These are phyloP conservation scores for Microcebus tavaratra DNA, from an alignment of 2,113 vertebrate genomes.

Conservation along the genomic window DNA sequence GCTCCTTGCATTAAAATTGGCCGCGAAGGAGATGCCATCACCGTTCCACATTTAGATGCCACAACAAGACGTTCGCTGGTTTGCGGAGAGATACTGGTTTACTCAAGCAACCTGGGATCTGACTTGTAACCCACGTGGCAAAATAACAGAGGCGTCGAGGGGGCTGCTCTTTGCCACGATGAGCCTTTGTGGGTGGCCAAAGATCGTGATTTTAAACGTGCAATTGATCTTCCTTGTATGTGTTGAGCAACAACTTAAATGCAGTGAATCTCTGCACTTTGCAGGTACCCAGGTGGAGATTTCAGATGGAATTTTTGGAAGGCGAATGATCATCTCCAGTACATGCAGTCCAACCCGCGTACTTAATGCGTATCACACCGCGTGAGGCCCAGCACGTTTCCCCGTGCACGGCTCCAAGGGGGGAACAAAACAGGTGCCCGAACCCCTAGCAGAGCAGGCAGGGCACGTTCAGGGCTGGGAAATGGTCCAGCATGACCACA, in stretches of 20 bases:
- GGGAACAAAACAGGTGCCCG: not conserved
- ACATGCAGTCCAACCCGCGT: not conserved
- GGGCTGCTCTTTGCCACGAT: not conserved
- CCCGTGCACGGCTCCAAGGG: not conserved
- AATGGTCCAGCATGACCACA: no score
- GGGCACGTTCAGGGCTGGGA: not conserved
- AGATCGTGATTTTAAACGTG: not conserved
- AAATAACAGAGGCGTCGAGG: not conserved
- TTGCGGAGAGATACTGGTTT: not conserved
- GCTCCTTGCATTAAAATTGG: not conserved
- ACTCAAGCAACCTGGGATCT: not conserved
- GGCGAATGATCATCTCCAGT: not conserved
- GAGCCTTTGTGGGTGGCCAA: not conserved
- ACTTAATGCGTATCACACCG: not conserved
- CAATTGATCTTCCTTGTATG: not conserved
- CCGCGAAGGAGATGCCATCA: not conserved
- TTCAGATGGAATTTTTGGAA: not conserved
- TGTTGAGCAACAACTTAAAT: not conserved
- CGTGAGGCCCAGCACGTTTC: not conserved
- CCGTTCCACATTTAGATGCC: not conserved
- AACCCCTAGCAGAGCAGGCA: not conserved
- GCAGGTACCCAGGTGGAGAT: not conserved
- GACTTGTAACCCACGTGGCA: not conserved
- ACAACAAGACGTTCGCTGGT: not conserved
- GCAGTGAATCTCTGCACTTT: not conserved